Percentiles rank a stretch among this genome's conserved stretches.
Conservation (phyloP, 1,140 invertebrate genomes). For the Propsilocerus akamusi region DNA sequence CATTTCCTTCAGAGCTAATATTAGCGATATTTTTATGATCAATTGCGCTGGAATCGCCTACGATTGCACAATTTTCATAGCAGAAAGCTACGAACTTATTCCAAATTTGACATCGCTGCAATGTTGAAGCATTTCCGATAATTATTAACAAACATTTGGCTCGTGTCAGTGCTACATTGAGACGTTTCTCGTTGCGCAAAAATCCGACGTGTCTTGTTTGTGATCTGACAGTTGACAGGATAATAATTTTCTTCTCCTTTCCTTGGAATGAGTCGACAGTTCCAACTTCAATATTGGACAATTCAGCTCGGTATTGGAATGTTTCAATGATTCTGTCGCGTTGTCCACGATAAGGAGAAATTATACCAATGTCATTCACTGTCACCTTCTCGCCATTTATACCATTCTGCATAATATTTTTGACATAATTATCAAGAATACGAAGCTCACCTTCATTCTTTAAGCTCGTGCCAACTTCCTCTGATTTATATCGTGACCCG, state of each 20-base stretch:
- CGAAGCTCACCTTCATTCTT: constrained; percentile 48
- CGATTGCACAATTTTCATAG: background rate
- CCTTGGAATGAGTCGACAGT: constrained; percentile 79
- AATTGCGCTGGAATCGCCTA: background rate
- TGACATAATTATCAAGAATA: constrained; percentile 32
- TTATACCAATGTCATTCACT: constrained; percentile 54
- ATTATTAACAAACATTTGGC: constrained; percentile 61
- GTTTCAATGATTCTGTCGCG: constrained; percentile 25
- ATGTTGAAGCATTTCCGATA: constrained; percentile 49
- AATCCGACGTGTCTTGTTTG: constrained; percentile 42
- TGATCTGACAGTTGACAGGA: constrained; percentile 61
- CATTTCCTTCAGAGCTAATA: background rate
- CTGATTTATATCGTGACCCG: background rate
- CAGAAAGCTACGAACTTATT: constrained; percentile 16
- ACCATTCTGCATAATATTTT: constrained; percentile 23
- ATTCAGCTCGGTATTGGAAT: constrained; percentile 19
- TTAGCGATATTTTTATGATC: background rate
- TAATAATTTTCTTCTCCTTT: constrained; percentile 59
- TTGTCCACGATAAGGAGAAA: constrained; percentile 65
- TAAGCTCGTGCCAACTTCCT: background rate
- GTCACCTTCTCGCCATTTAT: constrained; percentile 26
- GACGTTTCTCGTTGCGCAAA: constrained; percentile 43
- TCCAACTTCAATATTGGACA: constrained; percentile 43
- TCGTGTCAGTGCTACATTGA: constrained; percentile 71
- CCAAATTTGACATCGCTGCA: constrained; percentile 15